Base-by-base conservation (phyloP, 2,113 vertebrate species). In the Cinclus mexicanus region DNA sequence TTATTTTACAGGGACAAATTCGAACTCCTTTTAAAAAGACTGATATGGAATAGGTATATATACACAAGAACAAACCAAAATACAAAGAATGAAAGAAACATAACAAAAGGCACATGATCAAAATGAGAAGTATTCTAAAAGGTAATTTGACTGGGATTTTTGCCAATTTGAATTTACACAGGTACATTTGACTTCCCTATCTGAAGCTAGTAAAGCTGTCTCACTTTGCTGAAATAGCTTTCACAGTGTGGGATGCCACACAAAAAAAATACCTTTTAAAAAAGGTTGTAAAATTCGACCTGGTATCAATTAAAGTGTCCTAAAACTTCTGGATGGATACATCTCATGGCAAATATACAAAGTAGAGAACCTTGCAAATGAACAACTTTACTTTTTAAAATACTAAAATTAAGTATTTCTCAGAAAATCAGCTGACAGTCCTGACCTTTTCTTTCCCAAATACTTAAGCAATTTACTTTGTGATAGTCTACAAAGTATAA, bases 71-170 rank as follows among this genome's bases (percentile, higher is more conserved):
- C 9, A 89, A 91, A 41, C 3, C 33, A 94, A 93, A 60, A 97
- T 63, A 29, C 60, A 91, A 71, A 16, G 39, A 35, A 82, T 63
- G 18, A 96, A 60, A 85, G 7, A 53, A 52, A 52, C 5, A 12
- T 49, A 90, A 89, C 44, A 96, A 94, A 94, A 85, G 95, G 93
- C 94, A 93, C 65, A 75, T 86, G 24, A 94, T 94, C 57, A 93
- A 94, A 95, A 95, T 55, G 47, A 91, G 28, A 85, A 86, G 37
- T 59, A 94, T 20, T 59, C 55, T 53, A 24, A 81, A 61, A 83
- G 53, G 31, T 78, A 84, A 56, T 44, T 22, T 50, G 23, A 81
- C 44, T 69, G 6, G 91, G 31, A 22, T 85, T 75, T 70, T 75
- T 69, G 67, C 39, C 24, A 81, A 84, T 79, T 67, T 3, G 2